A percentile compares a stretch with the other conserved stretches of the same genome.
These are phyloP conservation scores for Pherbina coryleti DNA, from an alignment of 2,888 invertebrate genomes.

Conservation along the genomic window DNA sequence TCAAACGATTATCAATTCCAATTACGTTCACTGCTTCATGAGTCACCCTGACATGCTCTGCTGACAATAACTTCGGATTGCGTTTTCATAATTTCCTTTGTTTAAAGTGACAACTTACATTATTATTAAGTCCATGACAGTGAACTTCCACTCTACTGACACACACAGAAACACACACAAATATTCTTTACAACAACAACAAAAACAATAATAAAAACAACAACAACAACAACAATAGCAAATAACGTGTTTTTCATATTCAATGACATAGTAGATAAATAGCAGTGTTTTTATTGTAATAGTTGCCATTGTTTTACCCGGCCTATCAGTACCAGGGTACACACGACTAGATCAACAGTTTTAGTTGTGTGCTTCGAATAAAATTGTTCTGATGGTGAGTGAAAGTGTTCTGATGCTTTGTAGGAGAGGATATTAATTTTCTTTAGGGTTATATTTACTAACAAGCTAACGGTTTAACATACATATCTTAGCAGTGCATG, in stretches of 20 bases:
- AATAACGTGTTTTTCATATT: neutral
- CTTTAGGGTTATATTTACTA: too few species aligned
- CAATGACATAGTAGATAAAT: neutral
- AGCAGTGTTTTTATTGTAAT: neutral
- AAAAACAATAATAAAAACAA: neutral
- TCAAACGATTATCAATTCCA: too few species aligned
- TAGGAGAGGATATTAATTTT: neutral
- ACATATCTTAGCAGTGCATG: too few species aligned
- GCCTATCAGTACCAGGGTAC: neutral
- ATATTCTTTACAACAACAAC: neutral
- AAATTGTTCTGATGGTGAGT: slow-evolving; percentile 5
- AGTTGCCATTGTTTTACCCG: slow-evolving; percentile 8
- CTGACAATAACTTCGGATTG: neutral
- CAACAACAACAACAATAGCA: neutral
- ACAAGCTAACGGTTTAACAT: too few species aligned
- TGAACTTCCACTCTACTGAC: slow-evolving; percentile 18
- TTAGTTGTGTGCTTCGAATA: neutral
- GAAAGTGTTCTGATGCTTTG: neutral
- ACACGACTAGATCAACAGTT: slow-evolving; percentile 7
- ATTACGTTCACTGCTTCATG: neutral
- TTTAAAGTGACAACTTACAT: slow-evolving; percentile 16
- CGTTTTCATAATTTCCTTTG: slow-evolving; percentile 23
- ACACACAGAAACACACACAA: neutral
- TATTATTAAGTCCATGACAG: slow-evolving; percentile 28
- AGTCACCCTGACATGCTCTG: slow-evolving; percentile 5